A percentile compares a stretch with the other conserved stretches of the same genome.
phyloP scores from a whole-genome alignment of 2,888 invertebrate species.

The Girardia tigrina region DNA sequence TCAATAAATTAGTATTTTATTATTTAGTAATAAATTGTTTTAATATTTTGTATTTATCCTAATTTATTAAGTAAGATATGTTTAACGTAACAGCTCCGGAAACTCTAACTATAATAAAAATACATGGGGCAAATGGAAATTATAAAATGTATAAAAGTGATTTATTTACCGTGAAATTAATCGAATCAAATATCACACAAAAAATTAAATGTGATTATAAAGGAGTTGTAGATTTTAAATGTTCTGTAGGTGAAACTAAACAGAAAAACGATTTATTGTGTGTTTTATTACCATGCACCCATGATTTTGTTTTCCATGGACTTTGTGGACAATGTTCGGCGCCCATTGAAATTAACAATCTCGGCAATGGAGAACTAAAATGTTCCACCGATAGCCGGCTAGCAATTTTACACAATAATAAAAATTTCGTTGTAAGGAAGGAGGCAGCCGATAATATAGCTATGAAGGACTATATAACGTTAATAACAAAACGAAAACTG shows the following conservation, averaged over 20 bases:
- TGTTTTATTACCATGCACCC: neutral
- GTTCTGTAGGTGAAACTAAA: neutral
- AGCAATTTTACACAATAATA: neutral
- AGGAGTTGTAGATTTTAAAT: neutral
- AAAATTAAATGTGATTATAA: slow-evolving; percentile 6
- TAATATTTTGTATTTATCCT: too few species aligned
- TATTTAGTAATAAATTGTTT: too few species aligned
- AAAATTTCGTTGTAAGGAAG: neutral
- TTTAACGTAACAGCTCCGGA: too few species aligned
- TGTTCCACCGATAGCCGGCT: neutral
- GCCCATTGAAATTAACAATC: neutral
- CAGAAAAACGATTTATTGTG: neutral
- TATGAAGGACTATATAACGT: slow-evolving; percentile 70
- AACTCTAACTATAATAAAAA: neutral
- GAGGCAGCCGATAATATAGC: slow-evolving; percentile 67
- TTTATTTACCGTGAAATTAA: neutral
- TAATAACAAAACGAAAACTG: slow-evolving; percentile 70
- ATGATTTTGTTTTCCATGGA: neutral
- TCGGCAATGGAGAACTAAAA: neutral
- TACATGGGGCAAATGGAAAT: neutral
- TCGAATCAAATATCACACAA: neutral
- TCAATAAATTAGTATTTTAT: too few species aligned
- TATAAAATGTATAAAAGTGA: neutral
- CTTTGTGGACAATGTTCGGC: neutral
- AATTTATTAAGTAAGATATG: too few species aligned